A percentile compares a stretch with the other conserved stretches of the same genome.
Evolutionary conservation across 2,888 invertebrate genomes (phyloP).

Genomic region (Drosophila leonis): DNA sequence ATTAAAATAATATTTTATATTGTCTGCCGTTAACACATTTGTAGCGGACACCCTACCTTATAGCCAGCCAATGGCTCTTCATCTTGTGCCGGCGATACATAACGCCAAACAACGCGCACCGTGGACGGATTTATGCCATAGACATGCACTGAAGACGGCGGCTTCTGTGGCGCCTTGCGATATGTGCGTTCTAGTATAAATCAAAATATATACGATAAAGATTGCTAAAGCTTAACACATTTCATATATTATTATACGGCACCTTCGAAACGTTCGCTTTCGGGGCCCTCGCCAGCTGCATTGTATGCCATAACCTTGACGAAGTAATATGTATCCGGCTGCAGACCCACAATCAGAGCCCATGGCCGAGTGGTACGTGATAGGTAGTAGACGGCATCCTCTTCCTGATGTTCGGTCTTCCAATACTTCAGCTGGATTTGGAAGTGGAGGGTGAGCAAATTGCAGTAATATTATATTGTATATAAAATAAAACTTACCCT

Average conservation of each 20-base stretch:
- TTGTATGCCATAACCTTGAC: slow-evolving; percentile 99
- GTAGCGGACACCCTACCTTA: slow-evolving; percentile 87
- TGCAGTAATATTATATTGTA: not conserved
- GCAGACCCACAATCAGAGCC: slow-evolving; percentile 96
- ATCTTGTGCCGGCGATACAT: slow-evolving; percentile 94
- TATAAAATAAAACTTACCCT: slow-evolving; percentile 87
- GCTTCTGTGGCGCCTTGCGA: slow-evolving; percentile 96
- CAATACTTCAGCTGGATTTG: slow-evolving; percentile 92
- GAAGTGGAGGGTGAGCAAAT: not conserved
- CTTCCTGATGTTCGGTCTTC: slow-evolving; percentile 91
- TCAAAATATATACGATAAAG: not conserved
- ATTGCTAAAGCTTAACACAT: not conserved
- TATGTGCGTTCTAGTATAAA: slow-evolving; percentile 90
- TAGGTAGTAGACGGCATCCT: slow-evolving; percentile 93
- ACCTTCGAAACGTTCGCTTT: slow-evolving; percentile 94
- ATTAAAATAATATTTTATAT: too few relatives aligned
- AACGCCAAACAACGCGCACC: slow-evolving; percentile 95
- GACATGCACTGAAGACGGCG: slow-evolving; percentile 96
- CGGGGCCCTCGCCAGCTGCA: slow-evolving; percentile 97
- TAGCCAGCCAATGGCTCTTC: slow-evolving; percentile 98
- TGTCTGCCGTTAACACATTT: not conserved
- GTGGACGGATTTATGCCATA: slow-evolving; percentile 94
- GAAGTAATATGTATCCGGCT: slow-evolving; percentile 96
- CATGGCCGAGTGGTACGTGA: slow-evolving; percentile 93
- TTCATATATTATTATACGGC: slow-evolving; percentile 12